Evolutionary conservation across 2,888 invertebrate species (phyloP).

Genomic region (Cyclophora punctaria): DNA sequence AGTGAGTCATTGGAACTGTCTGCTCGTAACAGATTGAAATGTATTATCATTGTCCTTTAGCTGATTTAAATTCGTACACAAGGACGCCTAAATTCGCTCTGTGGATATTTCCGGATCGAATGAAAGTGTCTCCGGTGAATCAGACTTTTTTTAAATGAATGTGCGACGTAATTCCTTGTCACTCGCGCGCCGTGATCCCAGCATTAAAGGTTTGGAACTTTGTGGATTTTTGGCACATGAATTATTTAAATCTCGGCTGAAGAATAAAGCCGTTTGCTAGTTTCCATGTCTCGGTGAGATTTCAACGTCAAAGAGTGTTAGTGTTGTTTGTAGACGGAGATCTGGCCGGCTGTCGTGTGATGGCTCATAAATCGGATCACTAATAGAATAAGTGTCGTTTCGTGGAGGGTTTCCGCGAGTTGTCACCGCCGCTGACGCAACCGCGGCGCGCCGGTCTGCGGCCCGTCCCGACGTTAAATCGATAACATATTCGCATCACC

Average conservation of each 20-base stretch:
- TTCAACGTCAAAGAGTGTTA: constrained; percentile 37
- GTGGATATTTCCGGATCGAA: constrained; percentile 65
- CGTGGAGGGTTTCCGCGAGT: constrained; percentile 46
- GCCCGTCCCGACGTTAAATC: constrained; percentile 54
- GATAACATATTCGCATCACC: constrained; percentile 62
- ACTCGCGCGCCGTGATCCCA: constrained; percentile 44
- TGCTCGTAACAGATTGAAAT: constrained; percentile 33
- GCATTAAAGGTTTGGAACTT: constrained; percentile 54
- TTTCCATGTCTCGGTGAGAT: constrained; percentile 15
- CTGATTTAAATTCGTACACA: constrained; percentile 56
- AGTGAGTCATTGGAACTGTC: constrained; percentile 43
- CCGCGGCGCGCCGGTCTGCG: constrained; percentile 43
- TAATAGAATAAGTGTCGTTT: constrained; percentile 52
- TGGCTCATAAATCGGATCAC: constrained; percentile 44
- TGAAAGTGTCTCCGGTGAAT: constrained; percentile 64
- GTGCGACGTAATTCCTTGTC: constrained; percentile 58
- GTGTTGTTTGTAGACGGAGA: constrained; percentile 36
- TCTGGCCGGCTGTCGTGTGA: constrained; percentile 38
- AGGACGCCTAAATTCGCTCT: constrained; percentile 65
- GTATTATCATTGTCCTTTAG: constrained; percentile 58
- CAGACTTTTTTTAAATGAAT: constrained; percentile 54
- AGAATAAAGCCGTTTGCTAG: constrained; percentile 10
- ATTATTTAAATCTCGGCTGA: constrained; percentile 26
- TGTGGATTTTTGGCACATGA: constrained; percentile 48
- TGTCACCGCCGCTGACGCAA: constrained; percentile 57